Base-by-base conservation (phyloP, 2,888 invertebrate species). In the Cancer borealis region DNA sequence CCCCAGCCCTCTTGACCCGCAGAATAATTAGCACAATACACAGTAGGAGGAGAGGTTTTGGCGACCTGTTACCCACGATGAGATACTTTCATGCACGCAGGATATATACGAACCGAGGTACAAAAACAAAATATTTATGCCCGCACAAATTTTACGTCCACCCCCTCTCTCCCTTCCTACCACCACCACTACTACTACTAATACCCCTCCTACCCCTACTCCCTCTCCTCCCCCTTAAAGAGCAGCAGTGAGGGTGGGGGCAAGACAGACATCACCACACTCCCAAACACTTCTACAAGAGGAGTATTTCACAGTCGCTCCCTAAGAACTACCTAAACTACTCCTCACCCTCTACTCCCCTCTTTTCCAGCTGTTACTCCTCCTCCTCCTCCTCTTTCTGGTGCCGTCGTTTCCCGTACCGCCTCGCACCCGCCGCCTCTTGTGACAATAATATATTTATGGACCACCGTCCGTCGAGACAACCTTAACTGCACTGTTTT, bases 361-460 rank as follows among this genome's bases (percentile, higher is more conserved):
- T 87, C 47, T 49, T 6, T 26, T 88, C 84, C 39, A 84, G 12
- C 84, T 79, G 26, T 26, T 79, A 39, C 39, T 14, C 39, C 73
- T 79, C n/a, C 26, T 79, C 84, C 84, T 14, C 79, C 66, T 21
- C 60, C 21, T 14, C 60, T n/a, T n/a, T n/a, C 46, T 49, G 17
- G 12, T 49, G 49, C 54, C 30, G 30, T 73, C n/a, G 30, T 73
- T 73, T n/a, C 92, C 26, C 66, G n/a, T 66, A 12, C 84, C 30
- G 47, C 45, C 92, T 49, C 84, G 30, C 79, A 47, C 92, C 49
- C 73, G 26, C 88, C 88, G 49, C 54, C 89, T 30, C 73, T 47
- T 30, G 91, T 66, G 91, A 93, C 92, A 73, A 93, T 93, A 93
- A 88, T 93, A 93, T 93, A 93, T 93, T 93, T 93, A 93, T 89